A percentile compares a stretch with the other conserved stretches of the same genome.
phyloP scores from a whole-genome alignment of 23 tunicate genomes.

The Styela clava region DNA sequence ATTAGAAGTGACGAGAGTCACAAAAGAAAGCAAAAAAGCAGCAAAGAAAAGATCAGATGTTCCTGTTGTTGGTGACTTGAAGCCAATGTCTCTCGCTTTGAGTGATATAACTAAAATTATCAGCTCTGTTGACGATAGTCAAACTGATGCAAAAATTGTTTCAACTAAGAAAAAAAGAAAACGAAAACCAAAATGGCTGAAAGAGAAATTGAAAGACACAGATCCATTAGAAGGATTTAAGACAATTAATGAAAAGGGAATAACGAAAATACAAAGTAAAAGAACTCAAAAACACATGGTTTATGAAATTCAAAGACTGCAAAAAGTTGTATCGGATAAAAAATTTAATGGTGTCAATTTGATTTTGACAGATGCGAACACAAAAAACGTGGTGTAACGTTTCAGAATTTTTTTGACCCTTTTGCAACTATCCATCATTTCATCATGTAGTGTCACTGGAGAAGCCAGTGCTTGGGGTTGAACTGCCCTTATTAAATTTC shows the following conservation, averaged over 20 bases:
- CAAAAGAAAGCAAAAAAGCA: neutral
- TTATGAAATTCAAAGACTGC: neutral
- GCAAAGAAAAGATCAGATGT: constrained; percentile 28
- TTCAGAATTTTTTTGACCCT: no score
- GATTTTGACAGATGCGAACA: no score
- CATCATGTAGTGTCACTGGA: no score
- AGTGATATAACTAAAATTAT: neutral
- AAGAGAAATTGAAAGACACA: neutral
- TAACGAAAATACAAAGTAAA: constrained; percentile 9
- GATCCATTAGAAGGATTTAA: neutral
- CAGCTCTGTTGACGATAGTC: neutral
- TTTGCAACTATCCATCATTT: no score
- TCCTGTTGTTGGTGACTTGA: constrained; percentile 28
- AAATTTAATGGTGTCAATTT: no score
- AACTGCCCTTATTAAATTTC: no score
- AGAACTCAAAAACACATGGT: constrained; percentile 6
- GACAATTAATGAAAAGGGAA: neutral
- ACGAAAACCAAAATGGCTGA: neutral
- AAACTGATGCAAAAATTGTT: neutral
- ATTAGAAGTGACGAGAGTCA: constrained; percentile 2
- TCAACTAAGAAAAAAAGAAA: neutral
- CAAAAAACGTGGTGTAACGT: no score
- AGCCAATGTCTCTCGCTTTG: constrained; percentile 25
- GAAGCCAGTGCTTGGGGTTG: no score
- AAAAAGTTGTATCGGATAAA: neutral